These are phyloP conservation scores for Liolophura sinensis DNA, from an alignment of 1,140 invertebrate species.

Conservation along the genomic window DNA sequence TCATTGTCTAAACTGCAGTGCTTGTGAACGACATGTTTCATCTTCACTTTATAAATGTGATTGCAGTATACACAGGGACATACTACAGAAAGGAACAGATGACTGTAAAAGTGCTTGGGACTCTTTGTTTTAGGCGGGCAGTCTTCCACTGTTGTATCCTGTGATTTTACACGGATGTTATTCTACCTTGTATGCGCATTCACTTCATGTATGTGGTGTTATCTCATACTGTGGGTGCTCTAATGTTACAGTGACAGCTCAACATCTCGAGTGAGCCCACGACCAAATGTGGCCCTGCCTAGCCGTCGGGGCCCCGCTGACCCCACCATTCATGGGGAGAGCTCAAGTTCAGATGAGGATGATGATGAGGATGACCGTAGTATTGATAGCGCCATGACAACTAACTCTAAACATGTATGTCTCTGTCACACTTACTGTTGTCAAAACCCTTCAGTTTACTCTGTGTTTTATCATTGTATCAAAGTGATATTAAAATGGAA, in stretches of 20 bases:
- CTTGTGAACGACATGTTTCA: too few relatives aligned
- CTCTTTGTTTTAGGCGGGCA: too few relatives aligned
- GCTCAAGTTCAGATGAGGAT: constrained; percentile 21
- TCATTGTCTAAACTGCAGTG: too few relatives aligned
- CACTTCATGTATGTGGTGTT: not conserved
- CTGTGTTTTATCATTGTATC: not conserved
- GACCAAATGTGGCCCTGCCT: constrained; percentile 1
- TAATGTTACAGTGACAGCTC: not conserved
- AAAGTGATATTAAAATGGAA: too few relatives aligned
- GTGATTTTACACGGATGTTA: not conserved
- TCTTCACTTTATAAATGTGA: too few relatives aligned
- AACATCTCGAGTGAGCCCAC: constrained; percentile 4
- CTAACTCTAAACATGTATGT: not conserved
- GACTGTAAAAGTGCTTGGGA: too few relatives aligned
- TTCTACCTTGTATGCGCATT: constrained; percentile 4
- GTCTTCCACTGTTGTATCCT: too few relatives aligned
- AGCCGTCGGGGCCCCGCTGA: constrained; percentile 4
- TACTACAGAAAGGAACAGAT: too few relatives aligned
- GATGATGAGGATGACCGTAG: constrained; percentile 13
- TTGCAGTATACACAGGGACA: too few relatives aligned
- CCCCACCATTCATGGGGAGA: not conserved
- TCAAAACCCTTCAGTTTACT: not conserved
- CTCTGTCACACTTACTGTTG: not conserved
- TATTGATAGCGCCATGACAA: constrained; percentile 6
- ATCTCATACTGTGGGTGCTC: not conserved